phyloP scores from a whole-genome alignment of 2,888 invertebrate species.

The Pomacea canaliculata region DNA sequence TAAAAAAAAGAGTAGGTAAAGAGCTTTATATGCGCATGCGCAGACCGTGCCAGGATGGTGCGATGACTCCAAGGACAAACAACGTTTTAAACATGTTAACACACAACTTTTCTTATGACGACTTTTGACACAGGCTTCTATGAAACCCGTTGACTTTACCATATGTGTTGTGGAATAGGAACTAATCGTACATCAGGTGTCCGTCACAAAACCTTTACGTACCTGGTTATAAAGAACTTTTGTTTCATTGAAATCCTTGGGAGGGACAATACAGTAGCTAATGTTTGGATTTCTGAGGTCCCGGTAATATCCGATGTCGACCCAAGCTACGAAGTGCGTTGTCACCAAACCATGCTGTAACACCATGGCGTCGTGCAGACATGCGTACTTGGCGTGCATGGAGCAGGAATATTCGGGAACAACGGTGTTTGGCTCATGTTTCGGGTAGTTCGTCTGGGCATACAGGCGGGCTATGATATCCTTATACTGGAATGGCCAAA shows the following conservation, averaged over 20 bases:
- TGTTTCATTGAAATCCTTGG: background rate
- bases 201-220: background rate
- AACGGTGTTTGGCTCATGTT: constrained; percentile 47
- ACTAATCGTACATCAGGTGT: no score
- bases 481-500: constrained; percentile 42
- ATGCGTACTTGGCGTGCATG: constrained; percentile 46
- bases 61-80: no score
- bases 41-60: no score
- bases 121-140: no score
- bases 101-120: no score
- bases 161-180: no score
- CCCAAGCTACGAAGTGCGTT: constrained; percentile 43
- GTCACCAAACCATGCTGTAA: constrained; percentile 30
- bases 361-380: constrained; percentile 33
- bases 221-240: constrained; percentile 9
- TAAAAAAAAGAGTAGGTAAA: no score
- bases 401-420: constrained; percentile 44
- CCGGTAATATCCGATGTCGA: constrained; percentile 48
- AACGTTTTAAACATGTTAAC: no score
- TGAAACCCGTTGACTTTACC: no score
- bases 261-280: constrained; percentile 26
- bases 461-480: constrained; percentile 35
- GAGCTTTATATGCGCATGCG: no score
- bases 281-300: constrained; percentile 26
- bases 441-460: constrained; percentile 37